Evolutionary conservation across 1,140 invertebrate genomes (phyloP).

Genomic region (Meloidogyne floridensis): DNA sequence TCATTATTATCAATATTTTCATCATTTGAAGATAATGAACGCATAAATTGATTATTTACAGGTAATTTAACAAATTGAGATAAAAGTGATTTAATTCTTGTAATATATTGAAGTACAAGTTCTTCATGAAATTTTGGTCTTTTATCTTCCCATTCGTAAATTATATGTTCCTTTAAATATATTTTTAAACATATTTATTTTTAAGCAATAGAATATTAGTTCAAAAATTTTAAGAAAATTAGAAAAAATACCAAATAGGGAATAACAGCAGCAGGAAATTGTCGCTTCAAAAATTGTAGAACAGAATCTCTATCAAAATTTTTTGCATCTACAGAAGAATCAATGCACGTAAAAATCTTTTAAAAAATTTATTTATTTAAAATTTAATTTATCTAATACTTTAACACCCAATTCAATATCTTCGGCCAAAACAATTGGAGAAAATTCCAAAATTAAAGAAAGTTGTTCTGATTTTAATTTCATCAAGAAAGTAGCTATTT

Average conservation of each 20-base stretch:
- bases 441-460: constrained; percentile 88
- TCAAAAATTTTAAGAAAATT: constrained; percentile 5
- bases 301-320: constrained; percentile 83
- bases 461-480: constrained; percentile 83
- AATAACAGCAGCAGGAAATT: constrained; percentile 80
- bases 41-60: constrained; percentile 1
- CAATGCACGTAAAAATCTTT: constrained; percentile 53
- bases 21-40: background rate
- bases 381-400: constrained; percentile 19
- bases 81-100: constrained; percentile 63
- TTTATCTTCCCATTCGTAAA: constrained; percentile 83
- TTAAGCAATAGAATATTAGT: too few species aligned
- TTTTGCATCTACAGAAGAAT: constrained; percentile 69
- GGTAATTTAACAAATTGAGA: constrained; percentile 50
- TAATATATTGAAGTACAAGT: constrained; percentile 71
- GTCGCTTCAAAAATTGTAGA: constrained; percentile 81
- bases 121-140: constrained; percentile 86
- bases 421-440: constrained; percentile 66
- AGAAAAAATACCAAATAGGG: constrained; percentile 77
- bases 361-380: background rate
- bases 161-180: constrained; percentile 78
- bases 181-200: background rate
- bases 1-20: constrained; percentile 31
- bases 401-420: constrained; percentile 35
- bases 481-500: constrained; percentile 88